Evolutionary conservation across 2,888 invertebrate species (phyloP).

Genomic region (Ctenicera cuprea): DNA sequence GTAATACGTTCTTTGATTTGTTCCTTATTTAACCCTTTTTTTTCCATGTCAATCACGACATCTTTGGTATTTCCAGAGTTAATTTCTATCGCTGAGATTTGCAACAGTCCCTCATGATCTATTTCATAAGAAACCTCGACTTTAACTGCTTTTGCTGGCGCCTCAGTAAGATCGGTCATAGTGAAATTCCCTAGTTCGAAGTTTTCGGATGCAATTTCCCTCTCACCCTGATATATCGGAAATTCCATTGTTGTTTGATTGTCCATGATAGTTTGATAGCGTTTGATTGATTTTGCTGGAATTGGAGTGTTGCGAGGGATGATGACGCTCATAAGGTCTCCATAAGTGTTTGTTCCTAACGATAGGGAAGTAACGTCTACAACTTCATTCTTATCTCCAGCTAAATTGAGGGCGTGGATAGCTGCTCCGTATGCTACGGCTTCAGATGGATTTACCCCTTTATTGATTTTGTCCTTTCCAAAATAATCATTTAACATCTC

Average conservation of each 20-base stretch:
- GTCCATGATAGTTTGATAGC: slow-evolving; percentile 37
- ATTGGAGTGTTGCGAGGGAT: slow-evolving; percentile 48
- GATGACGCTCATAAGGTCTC: slow-evolving; percentile 54
- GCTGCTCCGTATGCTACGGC: slow-evolving; percentile 63
- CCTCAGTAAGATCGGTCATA: slow-evolving; percentile 36
- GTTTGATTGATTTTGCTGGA: slow-evolving; percentile 19
- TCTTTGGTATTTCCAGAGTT: slow-evolving; percentile 49
- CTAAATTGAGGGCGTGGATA: slow-evolving; percentile 58
- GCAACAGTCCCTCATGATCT: slow-evolving; percentile 57
- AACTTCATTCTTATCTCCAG: slow-evolving; percentile 51
- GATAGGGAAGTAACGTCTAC: slow-evolving; percentile 61
- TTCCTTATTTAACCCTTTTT: slow-evolving; percentile 50
- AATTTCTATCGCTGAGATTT: slow-evolving; percentile 53
- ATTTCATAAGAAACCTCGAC: slow-evolving; percentile 46
- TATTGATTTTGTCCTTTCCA: slow-evolving; percentile 53
- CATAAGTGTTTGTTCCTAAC: slow-evolving; percentile 55
- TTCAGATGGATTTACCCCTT: slow-evolving; percentile 61
- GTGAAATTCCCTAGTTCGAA: slow-evolving; percentile 48
- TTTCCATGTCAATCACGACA: slow-evolving; percentile 50
- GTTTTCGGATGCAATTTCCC: slow-evolving; percentile 41
- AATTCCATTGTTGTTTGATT: slow-evolving; percentile 43
- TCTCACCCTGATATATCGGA: slow-evolving; percentile 51
- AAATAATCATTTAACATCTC: slow-evolving; percentile 56
- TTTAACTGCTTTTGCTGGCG: slow-evolving; percentile 33
- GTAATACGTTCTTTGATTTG: slow-evolving; percentile 49